Evolutionary conservation across 1,140 invertebrate species (phyloP).

Genomic region (Ruditapes philippinarum): DNA sequence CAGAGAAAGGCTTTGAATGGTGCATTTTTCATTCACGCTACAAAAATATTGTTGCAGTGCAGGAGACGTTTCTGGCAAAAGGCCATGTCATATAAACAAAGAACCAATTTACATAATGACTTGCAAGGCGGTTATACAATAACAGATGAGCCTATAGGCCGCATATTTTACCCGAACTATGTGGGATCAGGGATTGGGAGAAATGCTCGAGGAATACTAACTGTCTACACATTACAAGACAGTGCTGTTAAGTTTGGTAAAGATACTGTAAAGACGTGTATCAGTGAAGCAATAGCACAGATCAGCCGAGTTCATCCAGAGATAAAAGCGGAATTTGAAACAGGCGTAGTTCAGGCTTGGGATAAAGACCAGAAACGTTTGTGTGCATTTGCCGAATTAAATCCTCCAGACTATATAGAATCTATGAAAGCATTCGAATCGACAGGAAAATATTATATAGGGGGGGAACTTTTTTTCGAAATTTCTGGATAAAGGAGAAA

Average conservation of each 20-base stretch:
- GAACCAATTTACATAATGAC: too few species aligned
- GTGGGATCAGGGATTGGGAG: conserved; percentile 19
- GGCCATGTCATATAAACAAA: conserved; percentile 25
- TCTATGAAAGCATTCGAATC: conserved; percentile 9
- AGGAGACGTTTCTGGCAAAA: conserved; percentile 70
- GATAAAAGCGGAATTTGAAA: conserved; percentile 64
- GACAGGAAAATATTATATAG: too few species aligned
- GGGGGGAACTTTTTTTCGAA: too few species aligned
- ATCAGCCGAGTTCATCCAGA: conserved; percentile 70
- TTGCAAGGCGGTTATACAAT: conserved; percentile 67
- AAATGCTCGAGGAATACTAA: conserved; percentile 55
- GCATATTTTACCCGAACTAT: conserved; percentile 62
- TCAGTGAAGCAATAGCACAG: conserved; percentile 64
- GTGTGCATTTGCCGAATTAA: conserved; percentile 51
- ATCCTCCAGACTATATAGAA: conserved; percentile 44
- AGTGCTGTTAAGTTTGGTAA: conserved; percentile 60
- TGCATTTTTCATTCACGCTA: conserved; percentile 55
- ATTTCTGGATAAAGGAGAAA: too few species aligned
- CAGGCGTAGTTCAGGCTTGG: conserved; percentile 67
- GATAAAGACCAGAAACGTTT: conserved; percentile 56
- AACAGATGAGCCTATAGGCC: conserved; percentile 65
- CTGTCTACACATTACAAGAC: conserved; percentile 61
- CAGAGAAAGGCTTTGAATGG: conserved; percentile 50
- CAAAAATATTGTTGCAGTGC: conserved; percentile 68
- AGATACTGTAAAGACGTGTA: conserved; percentile 44